Evolutionary conservation across 2,888 invertebrate genomes (phyloP).

Genomic region (Tenodera sinensis): DNA sequence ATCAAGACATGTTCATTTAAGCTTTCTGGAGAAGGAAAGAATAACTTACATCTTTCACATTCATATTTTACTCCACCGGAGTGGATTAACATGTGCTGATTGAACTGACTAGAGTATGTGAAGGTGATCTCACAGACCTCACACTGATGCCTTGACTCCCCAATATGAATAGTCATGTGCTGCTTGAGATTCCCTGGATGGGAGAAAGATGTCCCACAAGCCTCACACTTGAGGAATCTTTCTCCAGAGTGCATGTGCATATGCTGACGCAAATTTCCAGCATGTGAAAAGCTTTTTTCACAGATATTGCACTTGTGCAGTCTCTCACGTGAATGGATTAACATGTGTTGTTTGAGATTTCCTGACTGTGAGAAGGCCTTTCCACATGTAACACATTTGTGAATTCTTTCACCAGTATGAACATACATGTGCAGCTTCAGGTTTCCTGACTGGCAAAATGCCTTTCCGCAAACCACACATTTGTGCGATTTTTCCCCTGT

Average conservation of each 20-base stretch:
- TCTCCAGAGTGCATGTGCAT: not conserved
- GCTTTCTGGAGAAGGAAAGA: not conserved
- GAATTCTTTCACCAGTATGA: conserved; percentile 1
- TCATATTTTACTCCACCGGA: not conserved
- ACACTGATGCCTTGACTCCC: not conserved
- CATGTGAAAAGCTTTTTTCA: not conserved
- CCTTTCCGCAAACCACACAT: conserved; percentile 4
- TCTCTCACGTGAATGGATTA: conserved; percentile 6
- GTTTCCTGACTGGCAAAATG: not conserved
- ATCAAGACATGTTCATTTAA: not conserved
- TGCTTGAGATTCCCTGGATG: not conserved
- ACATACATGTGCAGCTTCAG: not conserved
- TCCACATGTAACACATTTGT: not conserved
- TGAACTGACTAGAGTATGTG: not conserved
- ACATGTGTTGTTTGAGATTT: not conserved
- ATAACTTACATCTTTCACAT: not conserved
- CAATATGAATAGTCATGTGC: not conserved
- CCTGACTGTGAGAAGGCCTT: not conserved
- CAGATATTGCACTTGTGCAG: not conserved
- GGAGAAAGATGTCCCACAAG: not conserved
- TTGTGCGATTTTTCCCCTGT: conserved; percentile 1
- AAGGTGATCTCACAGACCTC: not conserved
- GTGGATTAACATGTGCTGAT: not conserved
- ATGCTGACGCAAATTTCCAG: not conserved
- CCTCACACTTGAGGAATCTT: not conserved